Evolutionary conservation across 2,888 invertebrate species (phyloP), one percentile per base, ranked within the genome.

Genomic region (Ryuthela nishihirai): DNA sequence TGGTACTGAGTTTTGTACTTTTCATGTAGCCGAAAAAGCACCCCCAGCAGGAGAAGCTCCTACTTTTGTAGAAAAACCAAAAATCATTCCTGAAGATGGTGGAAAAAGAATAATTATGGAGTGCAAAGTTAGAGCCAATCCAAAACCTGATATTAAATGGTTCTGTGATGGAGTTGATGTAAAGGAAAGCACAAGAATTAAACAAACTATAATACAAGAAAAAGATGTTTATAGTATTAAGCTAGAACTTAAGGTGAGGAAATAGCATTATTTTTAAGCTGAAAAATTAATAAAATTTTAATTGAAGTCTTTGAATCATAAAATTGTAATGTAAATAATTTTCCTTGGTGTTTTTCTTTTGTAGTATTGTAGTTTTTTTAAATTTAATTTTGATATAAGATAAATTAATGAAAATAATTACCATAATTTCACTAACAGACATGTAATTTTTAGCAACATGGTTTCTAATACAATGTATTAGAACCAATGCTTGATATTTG

Each of bases 101-200:
- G 97, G 97, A 70, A 94, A 95, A 69, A 83, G 95, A 71, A 93
- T 98, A 71, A 88, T 92, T 63, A 93, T 98, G 89, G 91, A 93
- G 77, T 97, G 97, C 79, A 85, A 84, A 71, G 88, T 89, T 47
- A 74, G 73, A 76, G 94, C 95, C 40, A 91, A 91, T 78, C 94
- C 97, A 65, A 91, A 88, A 76, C 97, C 98, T 41, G 85, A 62
- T 24, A 66, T 67, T 24, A 54, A 40, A 21, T 67, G 67, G 67
- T 54, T 26, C 32, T 55, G 50, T 18, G 67, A 66, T 43, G 63
- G 61, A 7, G 42, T 20, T 4, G 48, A 40, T 7, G 62, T 67
- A 3, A 53, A 38, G 29, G 62, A 65, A 42, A 60, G 56, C 7
- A 54, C 52, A 25, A 46, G 68, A 15, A 64, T 87, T 84, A 59